Percentiles rank a stretch among this genome's conserved stretches.
phyloP scores from a whole-genome alignment of 1,140 invertebrate genomes.

The Pseudoatta argentina region DNA sequence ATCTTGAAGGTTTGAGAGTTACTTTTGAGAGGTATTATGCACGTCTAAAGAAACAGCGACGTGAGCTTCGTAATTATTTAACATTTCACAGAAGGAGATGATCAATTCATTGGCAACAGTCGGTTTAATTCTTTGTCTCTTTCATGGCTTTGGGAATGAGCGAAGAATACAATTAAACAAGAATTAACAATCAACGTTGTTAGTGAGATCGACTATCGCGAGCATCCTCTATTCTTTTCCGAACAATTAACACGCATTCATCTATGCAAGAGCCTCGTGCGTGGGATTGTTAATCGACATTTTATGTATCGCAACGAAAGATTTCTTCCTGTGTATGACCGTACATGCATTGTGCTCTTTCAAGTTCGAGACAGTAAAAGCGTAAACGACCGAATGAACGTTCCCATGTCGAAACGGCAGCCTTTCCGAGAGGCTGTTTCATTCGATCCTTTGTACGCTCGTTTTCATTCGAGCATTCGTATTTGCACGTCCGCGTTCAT shows the following conservation, averaged over 20 bases:
- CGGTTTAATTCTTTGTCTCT: slow-evolving; percentile 15
- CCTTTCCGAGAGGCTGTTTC: slow-evolving; percentile 2
- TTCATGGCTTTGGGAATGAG: background rate
- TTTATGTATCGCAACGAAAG: background rate
- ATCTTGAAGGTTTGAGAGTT: background rate
- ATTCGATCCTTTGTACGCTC: slow-evolving; percentile 17
- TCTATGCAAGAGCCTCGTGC: slow-evolving; percentile 8
- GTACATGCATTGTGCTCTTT: slow-evolving; percentile 2
- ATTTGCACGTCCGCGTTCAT: background rate
- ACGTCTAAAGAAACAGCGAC: background rate
- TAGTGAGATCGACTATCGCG: background rate
- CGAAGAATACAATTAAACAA: background rate
- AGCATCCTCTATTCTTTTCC: background rate
- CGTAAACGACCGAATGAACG: slow-evolving; percentile 25
- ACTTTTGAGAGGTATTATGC: background rate
- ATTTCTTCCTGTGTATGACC: background rate
- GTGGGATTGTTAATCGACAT: slow-evolving; percentile 25
- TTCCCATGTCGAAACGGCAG: background rate
- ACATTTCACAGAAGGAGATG: background rate
- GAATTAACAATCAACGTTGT: slow-evolving; percentile 22
- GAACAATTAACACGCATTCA: background rate
- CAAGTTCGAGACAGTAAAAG: slow-evolving; percentile 18
- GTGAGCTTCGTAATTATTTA: background rate
- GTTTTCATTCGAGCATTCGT: background rate
- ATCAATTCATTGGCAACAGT: background rate